Base-by-base conservation (phyloP, 2,797 vertebrate genomes). In the Microcaecilia unicolor region DNA sequence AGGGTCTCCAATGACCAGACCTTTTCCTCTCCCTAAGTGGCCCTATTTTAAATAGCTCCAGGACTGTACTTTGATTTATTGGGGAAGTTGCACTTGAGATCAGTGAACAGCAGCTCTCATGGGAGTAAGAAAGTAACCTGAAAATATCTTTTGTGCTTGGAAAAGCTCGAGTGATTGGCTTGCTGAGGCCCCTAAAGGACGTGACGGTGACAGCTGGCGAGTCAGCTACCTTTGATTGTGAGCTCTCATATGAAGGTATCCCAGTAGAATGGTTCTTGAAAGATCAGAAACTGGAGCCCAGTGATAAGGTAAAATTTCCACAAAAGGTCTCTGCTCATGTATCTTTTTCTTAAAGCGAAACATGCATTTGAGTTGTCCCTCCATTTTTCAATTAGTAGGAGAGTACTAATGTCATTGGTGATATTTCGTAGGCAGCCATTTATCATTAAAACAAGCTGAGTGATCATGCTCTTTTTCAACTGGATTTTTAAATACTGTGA, bases 181-280 rank as follows among this genome's bases (percentile, higher is more conserved):
- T 97, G 44, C 48, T 72, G 37, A 79, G 81, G 64, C 89, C 92
- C 16, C 86, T 98, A 41, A 91, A 85, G 62, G 91, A 99, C 58
- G 87, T 91, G 54, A 89, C 85, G 1, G 89, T 99, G 62, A 98
- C 90, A 2, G 93, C 92, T n/a, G 93, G 95, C n/a, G 92, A 99
- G 72, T 90, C 91, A 1, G 96, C 95, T 67, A 96, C 91, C 55
- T 99, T 98, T 7, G 86, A 98, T 26, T 98, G 94, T 0, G 95
- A 99, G 65, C 88, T 98, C 31, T 95, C 94, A 3, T 99, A 91
- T 2, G 95, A 97, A 46, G 93, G 81, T 58, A 92, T 98, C 47
- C 60, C 82, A 6, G 93, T 97, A 41, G 90, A 97, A 47, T 99
- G 96, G 96, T 92, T 92, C 72, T 80, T 99, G 49, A 85, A 81